A percentile compares a stretch with the other conserved stretches of the same genome.
Evolutionary conservation across 2,113 vertebrate genomes (phyloP).

Genomic region (Spheniscus mendiculus): DNA sequence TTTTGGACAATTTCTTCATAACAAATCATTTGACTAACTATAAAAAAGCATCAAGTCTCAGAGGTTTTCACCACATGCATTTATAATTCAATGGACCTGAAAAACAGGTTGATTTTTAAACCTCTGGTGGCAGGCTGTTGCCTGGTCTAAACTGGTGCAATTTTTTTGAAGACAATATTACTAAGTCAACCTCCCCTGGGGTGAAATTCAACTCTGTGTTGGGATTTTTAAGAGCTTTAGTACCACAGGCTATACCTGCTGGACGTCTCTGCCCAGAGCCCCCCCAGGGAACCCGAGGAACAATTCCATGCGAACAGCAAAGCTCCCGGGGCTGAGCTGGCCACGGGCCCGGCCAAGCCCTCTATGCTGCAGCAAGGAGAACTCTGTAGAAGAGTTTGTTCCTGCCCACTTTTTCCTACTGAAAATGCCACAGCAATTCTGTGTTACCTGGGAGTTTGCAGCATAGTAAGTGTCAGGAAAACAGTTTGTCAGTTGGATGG

Average conservation of each 20-base stretch:
- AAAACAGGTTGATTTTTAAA: background rate
- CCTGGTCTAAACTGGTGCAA: background rate
- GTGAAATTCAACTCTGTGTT: background rate
- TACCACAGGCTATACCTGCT: background rate
- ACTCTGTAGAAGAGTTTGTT: background rate
- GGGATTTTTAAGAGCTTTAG: background rate
- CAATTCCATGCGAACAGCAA: background rate
- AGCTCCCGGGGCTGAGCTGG: background rate
- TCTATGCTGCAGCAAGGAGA: background rate
- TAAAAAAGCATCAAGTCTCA: background rate
- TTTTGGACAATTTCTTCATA: background rate
- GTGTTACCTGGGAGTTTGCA: background rate
- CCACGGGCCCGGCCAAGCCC: background rate
- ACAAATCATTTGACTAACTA: background rate
- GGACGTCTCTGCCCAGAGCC: background rate
- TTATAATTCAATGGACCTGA: background rate
- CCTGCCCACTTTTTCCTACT: background rate
- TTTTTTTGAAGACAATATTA: background rate
- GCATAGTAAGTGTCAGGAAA: background rate
- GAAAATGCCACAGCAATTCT: background rate
- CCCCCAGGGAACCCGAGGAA: background rate
- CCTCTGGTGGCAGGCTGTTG: background rate
- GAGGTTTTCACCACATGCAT: background rate
- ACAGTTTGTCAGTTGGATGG: background rate
- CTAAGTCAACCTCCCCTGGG: background rate